Base-by-base conservation (phyloP, 2,888 invertebrate genomes). In the Drosophila paranaensis region DNA sequence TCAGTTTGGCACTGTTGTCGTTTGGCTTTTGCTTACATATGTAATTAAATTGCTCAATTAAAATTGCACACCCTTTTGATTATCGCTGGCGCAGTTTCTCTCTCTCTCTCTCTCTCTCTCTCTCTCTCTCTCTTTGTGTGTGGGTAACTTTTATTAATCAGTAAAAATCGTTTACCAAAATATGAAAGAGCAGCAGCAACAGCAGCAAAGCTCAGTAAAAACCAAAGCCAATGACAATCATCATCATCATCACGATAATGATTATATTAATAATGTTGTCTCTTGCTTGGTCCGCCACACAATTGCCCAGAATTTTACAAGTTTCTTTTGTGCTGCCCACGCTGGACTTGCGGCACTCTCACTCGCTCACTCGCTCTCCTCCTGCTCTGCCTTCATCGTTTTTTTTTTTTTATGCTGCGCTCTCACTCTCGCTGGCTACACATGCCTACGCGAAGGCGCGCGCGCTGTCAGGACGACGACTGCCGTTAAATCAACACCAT, bases 31-130 rank as follows among this genome's bases (percentile, higher is more conserved):
- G 90, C 87, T 88, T 88, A 83, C 87, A 88, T 88, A 90, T 90
- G 90, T 91, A 91, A 91, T 91, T 91, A 91, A 91, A 91, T 91
- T 91, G 91, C 83, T 91, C 92, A 91, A 91, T 91, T 91, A 91
- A 91, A 91, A 91, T 91, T 91, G 91, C 92, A 91, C 92, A 91
- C 92, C 88, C 92, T 90, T 91, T 91, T 91, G 92, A 91, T 91
- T 91, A 91, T 91, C 91, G 90, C 88, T 88, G 66, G 83, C 82
- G 72, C 70, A 72, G 67, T 65, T 65, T 27, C 20, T 20, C 20
- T 20, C 20, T 20, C 20, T 20, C 20, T 20, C 20, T 20, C 20
- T 20, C 20, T 20, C 20, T 20, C 20, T 20, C 20, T 20, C 20
- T 2, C 20, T 20, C 20, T 20, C 20, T 20, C 2, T 20, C 20